phyloP scores from a whole-genome alignment of 2,797 vertebrate genomes.

The Argyrosomus regius region DNA sequence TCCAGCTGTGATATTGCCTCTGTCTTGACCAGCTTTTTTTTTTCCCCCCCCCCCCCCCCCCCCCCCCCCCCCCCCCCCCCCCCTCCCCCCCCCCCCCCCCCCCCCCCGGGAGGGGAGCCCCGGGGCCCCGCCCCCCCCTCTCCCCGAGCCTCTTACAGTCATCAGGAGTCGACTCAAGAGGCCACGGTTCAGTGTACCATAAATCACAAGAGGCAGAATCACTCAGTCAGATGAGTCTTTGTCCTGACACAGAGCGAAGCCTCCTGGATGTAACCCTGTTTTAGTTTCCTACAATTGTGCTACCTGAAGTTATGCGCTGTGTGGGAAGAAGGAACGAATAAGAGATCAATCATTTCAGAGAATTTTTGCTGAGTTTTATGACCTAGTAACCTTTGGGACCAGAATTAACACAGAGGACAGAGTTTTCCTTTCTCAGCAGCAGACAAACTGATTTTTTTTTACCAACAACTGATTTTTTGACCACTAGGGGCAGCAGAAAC shows the following conservation, averaged over 20 bases:
- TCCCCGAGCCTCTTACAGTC: constrained; percentile 38
- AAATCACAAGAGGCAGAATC: constrained; percentile 57
- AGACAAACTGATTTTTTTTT: too few relatives aligned
- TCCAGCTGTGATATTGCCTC: constrained; percentile 57
- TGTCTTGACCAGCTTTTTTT: constrained; percentile 25
- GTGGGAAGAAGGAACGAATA: constrained; percentile 28
- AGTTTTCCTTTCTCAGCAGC: constrained; percentile 1
- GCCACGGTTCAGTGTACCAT: constrained; percentile 58
- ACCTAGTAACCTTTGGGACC: constrained; percentile 5
- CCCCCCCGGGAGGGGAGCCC: too few relatives aligned
- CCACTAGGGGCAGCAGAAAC: not conserved
- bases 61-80: too few relatives aligned
- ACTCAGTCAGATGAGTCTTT: constrained; percentile 39
- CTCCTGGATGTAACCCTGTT: constrained; percentile 21
- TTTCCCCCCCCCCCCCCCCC: too few relatives aligned
- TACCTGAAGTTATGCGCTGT: constrained; percentile 18
- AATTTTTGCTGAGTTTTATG: constrained; percentile 58
- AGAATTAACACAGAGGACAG: constrained; percentile 1
- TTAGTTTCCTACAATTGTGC: constrained; percentile 78
- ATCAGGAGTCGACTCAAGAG: constrained; percentile 56
- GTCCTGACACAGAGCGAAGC: constrained; percentile 28
- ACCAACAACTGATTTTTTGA: not conserved
- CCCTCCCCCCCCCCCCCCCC: too few relatives aligned
- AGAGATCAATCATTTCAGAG: constrained; percentile 37
- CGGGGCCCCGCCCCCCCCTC: too few relatives aligned